These are phyloP conservation scores for Pseudomyrmex gracilis DNA, from an alignment of 1,140 invertebrate genomes.

Conservation along the genomic window DNA sequence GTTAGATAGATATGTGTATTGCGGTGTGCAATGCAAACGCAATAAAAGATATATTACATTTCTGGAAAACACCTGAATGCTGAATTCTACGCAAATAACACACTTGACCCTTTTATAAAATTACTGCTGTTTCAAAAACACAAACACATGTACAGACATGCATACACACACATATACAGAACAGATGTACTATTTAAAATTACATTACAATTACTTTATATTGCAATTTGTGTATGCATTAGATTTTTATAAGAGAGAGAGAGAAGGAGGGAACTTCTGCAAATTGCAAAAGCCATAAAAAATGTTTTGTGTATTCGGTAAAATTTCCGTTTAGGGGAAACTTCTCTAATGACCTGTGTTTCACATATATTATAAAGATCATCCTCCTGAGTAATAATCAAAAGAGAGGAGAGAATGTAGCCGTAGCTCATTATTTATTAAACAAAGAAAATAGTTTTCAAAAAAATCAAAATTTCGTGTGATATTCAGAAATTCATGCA, in stretches of 20 bases:
- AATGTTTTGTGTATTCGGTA: too few species aligned
- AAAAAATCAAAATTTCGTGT: too few species aligned
- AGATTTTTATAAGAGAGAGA: not conserved
- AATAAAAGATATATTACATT: constrained; percentile 37
- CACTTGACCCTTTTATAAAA: constrained; percentile 16
- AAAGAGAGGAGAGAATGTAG: too few species aligned
- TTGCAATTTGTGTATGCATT: not conserved
- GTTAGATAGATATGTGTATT: not conserved
- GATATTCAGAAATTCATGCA: too few species aligned
- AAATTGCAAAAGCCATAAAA: not conserved
- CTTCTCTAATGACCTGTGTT: too few species aligned
- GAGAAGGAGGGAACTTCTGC: not conserved
- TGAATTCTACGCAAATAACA: not conserved
- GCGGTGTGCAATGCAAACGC: not conserved
- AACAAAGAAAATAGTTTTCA: too few species aligned
- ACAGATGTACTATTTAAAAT: not conserved
- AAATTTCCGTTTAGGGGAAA: too few species aligned
- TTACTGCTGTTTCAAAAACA: constrained; percentile 22
- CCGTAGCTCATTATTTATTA: too few species aligned
- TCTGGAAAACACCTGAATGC: not conserved
- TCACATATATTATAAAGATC: too few species aligned
- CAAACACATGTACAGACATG: not conserved
- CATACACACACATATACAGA: too few species aligned
- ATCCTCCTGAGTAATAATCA: too few species aligned
- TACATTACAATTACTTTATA: constrained; percentile 7